Base-by-base conservation (phyloP, 2,797 vertebrate species). In the Pangasius larnaudii region DNA sequence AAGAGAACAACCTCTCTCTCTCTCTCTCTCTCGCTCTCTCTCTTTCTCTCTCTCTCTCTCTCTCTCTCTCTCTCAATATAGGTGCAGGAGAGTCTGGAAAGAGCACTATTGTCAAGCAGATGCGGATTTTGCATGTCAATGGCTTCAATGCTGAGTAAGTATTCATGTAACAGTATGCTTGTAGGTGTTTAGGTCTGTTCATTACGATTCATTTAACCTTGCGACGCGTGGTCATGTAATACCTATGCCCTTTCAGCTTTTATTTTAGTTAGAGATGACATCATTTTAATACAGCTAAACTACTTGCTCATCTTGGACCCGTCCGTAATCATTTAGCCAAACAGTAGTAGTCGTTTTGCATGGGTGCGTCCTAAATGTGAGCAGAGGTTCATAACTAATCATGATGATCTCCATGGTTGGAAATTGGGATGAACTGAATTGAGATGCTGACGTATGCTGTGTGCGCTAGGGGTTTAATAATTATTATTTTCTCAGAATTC, bases 81-180 rank as follows among this genome's bases (percentile, higher is more conserved):
- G 98, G 98, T 94, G 98, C 98, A 94, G 98, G 98, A 90, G 98
- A 99, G 95, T 99, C 98, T 63, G 98, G 98, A 94, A 99, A 99
- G 96, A 99, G 98, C 96, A 99, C 98, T 94, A 99, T 99, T 93
- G 98, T 99, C 90, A 99, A 99, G 93, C 98, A 99, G 93, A 99
- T 99, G 98, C 96, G 97, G 93, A 99, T 99, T 93, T 96, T 99
- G 86, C 98, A 99, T 92, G 98, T 99, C 94, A 99, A 99, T 91
- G 98, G 98, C 95, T 99, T 99, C 96, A 99, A 99, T 96, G 97
- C 98, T 95, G 98, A 99, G 98, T 99, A 96, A 98, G 98, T 97
- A 92, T 93, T n/a, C 51, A 36, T 56, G 14, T 11, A n/a, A 51
- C 42, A 0, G 30, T 74, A 1, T 2, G 9, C 14, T 85, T 42